These are phyloP conservation scores for Drosophila histrio DNA, from an alignment of 2,888 invertebrate species.

Conservation along the genomic window DNA sequence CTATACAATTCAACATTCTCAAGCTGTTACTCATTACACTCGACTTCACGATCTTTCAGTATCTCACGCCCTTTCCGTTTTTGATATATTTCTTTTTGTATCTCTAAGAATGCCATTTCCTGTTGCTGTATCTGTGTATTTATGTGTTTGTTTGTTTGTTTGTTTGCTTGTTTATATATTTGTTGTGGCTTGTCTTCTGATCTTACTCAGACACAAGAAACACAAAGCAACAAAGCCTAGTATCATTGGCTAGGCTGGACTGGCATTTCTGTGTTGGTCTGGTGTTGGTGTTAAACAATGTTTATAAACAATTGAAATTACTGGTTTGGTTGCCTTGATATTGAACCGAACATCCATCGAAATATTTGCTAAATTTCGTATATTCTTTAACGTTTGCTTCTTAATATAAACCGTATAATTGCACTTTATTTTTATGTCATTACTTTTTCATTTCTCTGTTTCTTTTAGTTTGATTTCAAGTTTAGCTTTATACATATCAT, in stretches of 20 bases:
- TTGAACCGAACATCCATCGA: conserved; percentile 60
- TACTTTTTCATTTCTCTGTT: conserved; percentile 53
- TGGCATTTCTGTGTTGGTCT: conserved; percentile 28
- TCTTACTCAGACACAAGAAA: conserved; percentile 21
- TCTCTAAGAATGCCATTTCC: conserved; percentile 25
- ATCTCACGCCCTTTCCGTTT: conserved; percentile 36
- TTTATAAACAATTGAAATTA: conserved; percentile 35
- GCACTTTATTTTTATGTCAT: conserved; percentile 68
- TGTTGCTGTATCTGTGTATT: background rate
- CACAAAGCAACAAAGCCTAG: conserved; percentile 28
- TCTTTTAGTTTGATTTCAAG: conserved; percentile 35
- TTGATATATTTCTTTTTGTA: conserved; percentile 28
- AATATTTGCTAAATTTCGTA: conserved; percentile 57
- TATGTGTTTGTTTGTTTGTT: background rate
- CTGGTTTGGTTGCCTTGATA: conserved; percentile 58
- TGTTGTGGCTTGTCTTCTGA: conserved; percentile 26
- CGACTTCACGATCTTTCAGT: conserved; percentile 57
- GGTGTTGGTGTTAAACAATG: conserved; percentile 28
- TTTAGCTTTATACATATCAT: conserved; percentile 41
- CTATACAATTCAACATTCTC: conserved; percentile 79
- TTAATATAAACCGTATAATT: conserved; percentile 77
- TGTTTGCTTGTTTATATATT: conserved; percentile 12
- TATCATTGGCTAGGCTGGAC: conserved; percentile 19
- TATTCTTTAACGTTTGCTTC: conserved; percentile 65
- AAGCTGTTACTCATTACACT: conserved; percentile 74